A percentile compares a stretch with the other conserved stretches of the same genome.
These are phyloP conservation scores for Grantiella picta DNA, from an alignment of 2,113 vertebrate genomes.

Conservation along the genomic window DNA sequence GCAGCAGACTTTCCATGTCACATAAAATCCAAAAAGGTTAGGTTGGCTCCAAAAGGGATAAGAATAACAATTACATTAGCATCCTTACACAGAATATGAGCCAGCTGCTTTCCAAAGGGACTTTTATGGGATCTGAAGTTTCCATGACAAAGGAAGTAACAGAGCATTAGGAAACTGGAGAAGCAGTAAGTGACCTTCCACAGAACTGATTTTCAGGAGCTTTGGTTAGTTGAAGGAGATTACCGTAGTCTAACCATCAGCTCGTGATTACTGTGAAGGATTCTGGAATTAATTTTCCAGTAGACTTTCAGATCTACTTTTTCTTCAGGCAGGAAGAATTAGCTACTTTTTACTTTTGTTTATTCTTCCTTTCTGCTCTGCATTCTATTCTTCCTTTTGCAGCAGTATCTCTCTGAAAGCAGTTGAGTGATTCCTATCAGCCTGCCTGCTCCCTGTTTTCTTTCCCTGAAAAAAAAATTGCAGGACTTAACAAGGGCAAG, in stretches of 20 bases:
- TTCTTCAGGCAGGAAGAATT: not conserved
- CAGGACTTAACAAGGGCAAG: not conserved
- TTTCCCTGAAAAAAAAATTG: not conserved
- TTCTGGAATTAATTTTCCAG: not conserved
- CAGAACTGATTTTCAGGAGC: not conserved
- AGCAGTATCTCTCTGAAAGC: not conserved
- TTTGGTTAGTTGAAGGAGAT: not conserved
- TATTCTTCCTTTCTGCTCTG: not conserved
- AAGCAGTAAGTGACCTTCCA: fast-evolving
- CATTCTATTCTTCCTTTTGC: not conserved
- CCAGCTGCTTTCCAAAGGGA: not conserved
- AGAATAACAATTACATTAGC: not conserved
- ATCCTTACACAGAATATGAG: not conserved
- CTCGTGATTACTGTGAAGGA: not conserved
- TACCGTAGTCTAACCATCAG: not conserved
- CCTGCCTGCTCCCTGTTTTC: not conserved
- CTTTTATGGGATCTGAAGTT: not conserved
- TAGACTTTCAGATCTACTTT: not conserved
- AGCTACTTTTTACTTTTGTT: not conserved
- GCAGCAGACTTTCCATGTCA: not conserved
- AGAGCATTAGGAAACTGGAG: not conserved
- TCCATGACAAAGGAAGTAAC: not conserved
- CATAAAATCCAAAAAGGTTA: not conserved
- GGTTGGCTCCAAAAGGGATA: not conserved
- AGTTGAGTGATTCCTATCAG: not conserved